A percentile compares a stretch with the other conserved stretches of the same genome.
These are phyloP conservation scores for Sparidentex hasta DNA, from an alignment of 2,797 vertebrate genomes.

Conservation along the genomic window DNA sequence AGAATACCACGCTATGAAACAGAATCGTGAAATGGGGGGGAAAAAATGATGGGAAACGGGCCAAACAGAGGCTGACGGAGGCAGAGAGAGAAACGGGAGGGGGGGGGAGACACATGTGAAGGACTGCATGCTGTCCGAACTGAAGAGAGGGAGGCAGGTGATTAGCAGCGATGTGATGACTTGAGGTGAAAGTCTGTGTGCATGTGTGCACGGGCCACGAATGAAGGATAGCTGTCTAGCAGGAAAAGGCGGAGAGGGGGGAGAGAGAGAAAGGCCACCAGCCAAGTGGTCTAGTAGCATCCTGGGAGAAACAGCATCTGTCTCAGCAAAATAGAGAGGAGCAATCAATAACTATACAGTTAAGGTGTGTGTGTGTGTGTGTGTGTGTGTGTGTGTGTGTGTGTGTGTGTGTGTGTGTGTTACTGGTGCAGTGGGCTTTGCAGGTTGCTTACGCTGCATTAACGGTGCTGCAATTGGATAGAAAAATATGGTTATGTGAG, in stretches of 20 bases:
- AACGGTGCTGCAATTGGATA: constrained; percentile 24
- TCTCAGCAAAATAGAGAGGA: constrained; percentile 80
- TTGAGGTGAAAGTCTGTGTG: constrained; percentile 37
- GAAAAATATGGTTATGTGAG: constrained; percentile 5
- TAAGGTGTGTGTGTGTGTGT: constrained; percentile 65
- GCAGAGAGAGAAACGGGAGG: constrained; percentile 11
- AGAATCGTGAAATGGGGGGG: too few species aligned
- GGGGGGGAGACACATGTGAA: constrained; percentile 41
- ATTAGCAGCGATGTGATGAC: constrained; percentile 63
- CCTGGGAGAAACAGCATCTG: constrained; percentile 74
- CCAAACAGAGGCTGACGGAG: constrained; percentile 35
- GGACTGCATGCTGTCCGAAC: constrained; percentile 39
- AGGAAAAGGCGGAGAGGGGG: constrained; percentile 28
- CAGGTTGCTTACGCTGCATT: constrained; percentile 61
- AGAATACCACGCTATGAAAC: constrained; percentile 42
- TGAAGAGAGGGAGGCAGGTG: constrained; percentile 45
- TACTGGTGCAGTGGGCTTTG: constrained; percentile 38
- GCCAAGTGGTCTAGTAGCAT: constrained; percentile 71
- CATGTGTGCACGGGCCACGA: constrained; percentile 36
- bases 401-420: constrained; percentile 24
- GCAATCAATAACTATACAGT: constrained; percentile 82
- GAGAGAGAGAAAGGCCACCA: constrained; percentile 51
- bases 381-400: constrained; percentile 45
- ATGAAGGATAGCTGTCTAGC: constrained; percentile 68
- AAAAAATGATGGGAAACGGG: constrained; percentile 10